Base-by-base conservation (phyloP, 2,113 vertebrate genomes). In the Casuarius casuarius region DNA sequence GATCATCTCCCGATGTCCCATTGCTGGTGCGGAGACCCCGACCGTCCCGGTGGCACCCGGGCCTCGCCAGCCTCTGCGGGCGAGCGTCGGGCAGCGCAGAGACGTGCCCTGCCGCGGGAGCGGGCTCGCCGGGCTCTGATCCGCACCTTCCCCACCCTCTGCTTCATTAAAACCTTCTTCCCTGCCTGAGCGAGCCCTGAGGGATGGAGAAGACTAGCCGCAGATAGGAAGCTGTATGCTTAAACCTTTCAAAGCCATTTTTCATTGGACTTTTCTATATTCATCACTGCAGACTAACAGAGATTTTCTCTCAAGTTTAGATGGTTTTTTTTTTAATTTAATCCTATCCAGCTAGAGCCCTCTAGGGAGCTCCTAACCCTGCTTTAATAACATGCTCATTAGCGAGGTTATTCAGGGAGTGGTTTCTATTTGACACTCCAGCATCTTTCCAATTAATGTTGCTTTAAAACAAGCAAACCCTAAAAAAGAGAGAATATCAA, bases 301-400 rank as follows among this genome's bases (percentile, higher is more conserved):
- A 94, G 90, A 91, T 88, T 88, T 81, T 93, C 95, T 94, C 67
- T 90, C 75, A 88, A 96, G 84, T 75, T 96, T 93, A 81, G 91
- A 95, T 75, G 91, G 90, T 87, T 84, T 93, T 97, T 88, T 89
- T 95, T 91, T 92, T 89, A 94, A 97, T 97, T 97, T 98, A 97
- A 97, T 96, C 93, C 92, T 91, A 77, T 90, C 93, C 84, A 85
- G 97, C n/a, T 46, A 93, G 91, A 94, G 94, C 85, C 95, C 96
- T 94, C 84, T 79, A 71, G 94, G 95, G 94, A 96, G 95, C 93
- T 91, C 92, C 95, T 95, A 94, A 91, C 93, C 96, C 96, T 95
- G 89, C 89, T 97, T 97, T 97, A 97, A 97, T 97, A 97, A 96
- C 96, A 94, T 95, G 93, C 94, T 97, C 92, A 93, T 97, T 97